Evolutionary conservation across 2,113 vertebrate species (phyloP), one percentile per base, ranked within the genome.

Genomic region (Acrocephalus kingi): DNA sequence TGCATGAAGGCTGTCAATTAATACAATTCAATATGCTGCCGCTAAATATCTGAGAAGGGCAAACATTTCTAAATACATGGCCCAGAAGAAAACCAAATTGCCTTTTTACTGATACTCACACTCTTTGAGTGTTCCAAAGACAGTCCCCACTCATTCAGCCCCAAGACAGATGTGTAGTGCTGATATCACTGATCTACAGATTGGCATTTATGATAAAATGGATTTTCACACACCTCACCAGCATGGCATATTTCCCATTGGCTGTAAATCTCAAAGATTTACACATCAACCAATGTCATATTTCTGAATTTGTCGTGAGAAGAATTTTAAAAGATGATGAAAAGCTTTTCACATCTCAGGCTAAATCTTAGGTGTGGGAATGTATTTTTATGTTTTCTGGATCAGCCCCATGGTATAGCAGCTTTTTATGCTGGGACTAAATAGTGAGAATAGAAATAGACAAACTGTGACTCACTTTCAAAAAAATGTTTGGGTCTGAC

Each of bases 351-450:
- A 43, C n/a, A 41, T 62, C 37, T 87, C 52, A 33, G 46, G 51
- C 27, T 46, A 90, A 61, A 85, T 61, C 54, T 56, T 27, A 74
- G 24, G 48, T 58, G 18, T 19, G 84, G 46, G 30, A 91, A 67
- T 76, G 18, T 62, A 66, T 66, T 89, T 87, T 87, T 85, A 41
- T 68, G 41, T 95, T 76, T 93, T 89, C 59, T 79, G 84, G 74
- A 62, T 54, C 13, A 84, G 16, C 13, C 39, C 55, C 2, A 1
- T 45, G 23, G 25, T 74, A 31, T 37, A 91, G n/a, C 81, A 88
- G 5, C 33, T 90, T 79, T 84, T 90, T 73, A 69, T 82, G 67
- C 58, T 73, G 84, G 72, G 66, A 78, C 61, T 54, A 54, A 67
- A 71, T 28, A 48, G 31, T 45, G 51, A 90, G 76, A 93, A 59